These are phyloP conservation scores for Sylvia borin DNA, from an alignment of 2,797 vertebrate genomes.

Conservation along the genomic window DNA sequence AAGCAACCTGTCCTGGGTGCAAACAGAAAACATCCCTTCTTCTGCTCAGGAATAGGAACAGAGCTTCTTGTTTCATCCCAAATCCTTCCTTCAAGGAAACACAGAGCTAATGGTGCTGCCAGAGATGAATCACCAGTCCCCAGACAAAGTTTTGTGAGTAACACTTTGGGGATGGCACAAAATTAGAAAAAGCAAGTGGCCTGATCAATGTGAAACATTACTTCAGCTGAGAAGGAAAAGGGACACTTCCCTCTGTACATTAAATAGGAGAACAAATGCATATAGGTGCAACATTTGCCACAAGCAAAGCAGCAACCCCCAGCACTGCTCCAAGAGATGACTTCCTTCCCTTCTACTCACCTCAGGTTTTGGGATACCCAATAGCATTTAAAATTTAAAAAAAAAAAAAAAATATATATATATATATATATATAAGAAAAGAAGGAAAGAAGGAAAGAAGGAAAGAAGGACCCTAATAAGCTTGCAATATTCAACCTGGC, in stretches of 20 bases:
- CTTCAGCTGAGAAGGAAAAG: neutral
- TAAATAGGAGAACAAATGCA: neutral
- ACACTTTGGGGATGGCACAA: neutral
- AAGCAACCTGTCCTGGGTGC: neutral
- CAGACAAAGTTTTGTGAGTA: neutral
- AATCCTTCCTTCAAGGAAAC: neutral
- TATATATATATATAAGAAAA: no score
- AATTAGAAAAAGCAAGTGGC: neutral
- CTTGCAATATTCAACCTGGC: neutral
- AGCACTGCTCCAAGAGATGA: neutral
- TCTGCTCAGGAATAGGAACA: neutral
- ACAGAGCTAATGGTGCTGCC: neutral
- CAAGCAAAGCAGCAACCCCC: neutral
- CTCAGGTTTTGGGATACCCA: neutral
- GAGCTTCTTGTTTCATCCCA: neutral
- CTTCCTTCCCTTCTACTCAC: neutral
- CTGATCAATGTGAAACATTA: neutral
- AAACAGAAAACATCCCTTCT: neutral
- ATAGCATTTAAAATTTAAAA: neutral
- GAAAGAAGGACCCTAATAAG: neutral
- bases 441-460: neutral
- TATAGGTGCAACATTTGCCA: neutral
- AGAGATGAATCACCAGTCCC: neutral
- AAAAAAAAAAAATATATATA: accelerated
- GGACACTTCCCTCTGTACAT: neutral